Evolutionary conservation across 2,888 invertebrate species (phyloP).

Genomic region (Lithosia quadra): DNA sequence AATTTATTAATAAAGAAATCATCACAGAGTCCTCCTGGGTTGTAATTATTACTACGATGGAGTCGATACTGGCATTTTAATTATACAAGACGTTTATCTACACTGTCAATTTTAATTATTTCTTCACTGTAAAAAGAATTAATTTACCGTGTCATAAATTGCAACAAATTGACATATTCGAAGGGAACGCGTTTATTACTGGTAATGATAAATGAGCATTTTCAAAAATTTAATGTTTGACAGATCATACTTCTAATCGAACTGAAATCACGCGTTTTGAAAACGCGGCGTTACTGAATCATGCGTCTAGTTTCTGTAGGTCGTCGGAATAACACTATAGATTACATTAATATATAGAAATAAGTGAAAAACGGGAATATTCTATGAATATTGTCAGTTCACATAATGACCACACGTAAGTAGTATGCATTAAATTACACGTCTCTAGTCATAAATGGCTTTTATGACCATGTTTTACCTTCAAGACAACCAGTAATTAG

Average conservation of each 20-base stretch:
- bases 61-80: constrained; percentile 1
- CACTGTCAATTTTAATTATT: constrained; percentile 11
- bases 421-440: constrained; percentile 4
- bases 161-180: not conserved
- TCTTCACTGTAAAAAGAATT: constrained; percentile 6
- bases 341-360: not conserved
- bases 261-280: too few species aligned
- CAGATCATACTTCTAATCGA: too few species aligned
- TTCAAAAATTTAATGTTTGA: too few species aligned
- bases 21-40: not conserved
- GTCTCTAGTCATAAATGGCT: not conserved
- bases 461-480: constrained; percentile 4
- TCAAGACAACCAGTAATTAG: constrained; percentile 2
- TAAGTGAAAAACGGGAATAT: not conserved
- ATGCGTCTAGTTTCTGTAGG: too few species aligned
- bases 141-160: constrained; percentile 5
- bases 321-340: not conserved
- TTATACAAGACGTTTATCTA: constrained; percentile 13
- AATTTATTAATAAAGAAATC: constrained; percentile 2
- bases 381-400: not conserved
- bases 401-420: not conserved
- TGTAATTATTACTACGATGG: constrained; percentile 12
- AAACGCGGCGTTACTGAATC: too few species aligned
- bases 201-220: too few species aligned
- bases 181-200: not conserved